Evolutionary conservation across 2,888 invertebrate genomes (phyloP), one percentile per base, ranked within the genome.

Genomic region (Chrysodeixis includens): DNA sequence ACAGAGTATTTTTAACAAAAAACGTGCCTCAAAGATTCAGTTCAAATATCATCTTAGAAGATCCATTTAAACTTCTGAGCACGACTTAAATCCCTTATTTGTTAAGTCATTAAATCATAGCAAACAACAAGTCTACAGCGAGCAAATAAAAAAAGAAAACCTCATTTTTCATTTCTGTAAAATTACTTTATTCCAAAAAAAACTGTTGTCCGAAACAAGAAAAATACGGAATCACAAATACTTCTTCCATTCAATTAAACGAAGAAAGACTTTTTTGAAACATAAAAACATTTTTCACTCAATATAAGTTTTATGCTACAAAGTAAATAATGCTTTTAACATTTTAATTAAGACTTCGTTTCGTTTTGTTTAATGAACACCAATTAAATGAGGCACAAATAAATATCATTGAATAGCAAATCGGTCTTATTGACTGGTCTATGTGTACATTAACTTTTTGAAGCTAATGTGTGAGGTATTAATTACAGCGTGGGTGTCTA

Each of bases 291-390:
- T 49, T 49, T 49, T 46, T 18, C 10, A 20, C 22, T 56, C 10
- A 26, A 40, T 12, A 22, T 40, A 8, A 49, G 20, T 14, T 20
- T 49, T 51, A 12, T 59, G 51, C 35, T 22, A 26, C 12, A 35
- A 5, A 26, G 8, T 14, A 26, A 59, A 40, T 40, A 51, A 51
- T 22, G 1, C 14, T 30, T 53, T 14, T n/a, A 26, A 40, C 35
- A 53, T 60, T 60, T 60, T 60, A 60, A 60, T 60, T 60, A 60
- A 40, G 16, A 52, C 18, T 57, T 49, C 30, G 32, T 32, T 32
- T 32, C 14, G 4, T 51, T 51, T n/a, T 20, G 16, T 53, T 53
- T 40, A 40, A 53, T 53, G 16, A 53, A 12, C 7, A 40, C 5
- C 12, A 12, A 30, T 18, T 35, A 35, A 44, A 40, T 40, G 26